Conservation (phyloP, 2,797 vertebrate species). For the Enteromius viviparus region DNA sequence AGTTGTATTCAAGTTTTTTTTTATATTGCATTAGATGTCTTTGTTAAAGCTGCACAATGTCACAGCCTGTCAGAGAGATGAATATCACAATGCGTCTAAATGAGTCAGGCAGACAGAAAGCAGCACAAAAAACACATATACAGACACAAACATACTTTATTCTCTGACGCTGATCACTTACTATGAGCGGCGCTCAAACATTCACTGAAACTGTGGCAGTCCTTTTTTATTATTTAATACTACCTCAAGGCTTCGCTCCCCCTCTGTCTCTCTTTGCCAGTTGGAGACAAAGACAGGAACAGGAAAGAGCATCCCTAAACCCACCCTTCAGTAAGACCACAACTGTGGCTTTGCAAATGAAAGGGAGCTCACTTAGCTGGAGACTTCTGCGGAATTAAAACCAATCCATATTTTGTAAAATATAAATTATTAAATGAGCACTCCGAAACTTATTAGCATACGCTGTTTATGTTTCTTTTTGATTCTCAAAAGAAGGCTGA, state of each 20-base stretch:
- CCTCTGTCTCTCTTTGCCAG: not conserved
- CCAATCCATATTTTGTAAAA: constrained; percentile 24
- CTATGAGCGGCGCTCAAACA: constrained; percentile 57
- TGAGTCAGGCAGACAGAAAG: constrained; percentile 21
- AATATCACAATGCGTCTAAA: constrained; percentile 22
- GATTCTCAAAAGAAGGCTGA: constrained; percentile 50
- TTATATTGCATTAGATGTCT: constrained; percentile 16
- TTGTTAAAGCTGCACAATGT: constrained; percentile 13
- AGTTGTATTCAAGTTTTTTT: not conserved
- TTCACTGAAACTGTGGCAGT: constrained; percentile 58
- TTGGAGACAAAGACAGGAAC: constrained; percentile 44
- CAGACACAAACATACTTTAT: constrained; percentile 29
- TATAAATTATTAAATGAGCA: constrained; percentile 35
- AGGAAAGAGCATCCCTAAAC: constrained; percentile 26
- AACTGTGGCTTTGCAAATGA: constrained; percentile 31
- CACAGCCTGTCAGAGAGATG: constrained; percentile 2
- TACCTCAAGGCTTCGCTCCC: constrained; percentile 30
- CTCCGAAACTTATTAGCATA: constrained; percentile 39
- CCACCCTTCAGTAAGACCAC: constrained; percentile 27
- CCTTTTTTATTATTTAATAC: constrained; percentile 56
- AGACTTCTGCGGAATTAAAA: constrained; percentile 14
- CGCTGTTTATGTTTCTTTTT: constrained; percentile 40
- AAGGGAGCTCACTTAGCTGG: constrained; percentile 21
- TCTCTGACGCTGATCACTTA: constrained; percentile 61
- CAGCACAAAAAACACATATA: not conserved